Percentiles rank a stretch among this genome's conserved stretches.
These are phyloP conservation scores for Sturmia bella DNA, from an alignment of 2,888 invertebrate species.

Conservation along the genomic window DNA sequence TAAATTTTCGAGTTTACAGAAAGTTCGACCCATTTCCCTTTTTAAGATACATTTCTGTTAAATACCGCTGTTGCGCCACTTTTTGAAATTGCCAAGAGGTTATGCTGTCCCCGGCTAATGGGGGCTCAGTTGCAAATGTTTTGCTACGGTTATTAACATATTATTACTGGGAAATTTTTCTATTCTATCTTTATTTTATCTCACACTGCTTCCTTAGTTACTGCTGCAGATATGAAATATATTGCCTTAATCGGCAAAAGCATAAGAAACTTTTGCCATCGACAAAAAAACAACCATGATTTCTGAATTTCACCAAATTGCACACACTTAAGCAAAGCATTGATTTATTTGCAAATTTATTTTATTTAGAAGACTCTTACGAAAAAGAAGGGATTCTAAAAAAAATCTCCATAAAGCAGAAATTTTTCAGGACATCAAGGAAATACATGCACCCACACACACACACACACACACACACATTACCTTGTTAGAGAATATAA, in stretches of 20 bases:
- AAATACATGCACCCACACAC: conserved; percentile 9
- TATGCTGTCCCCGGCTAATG: too few relatives aligned
- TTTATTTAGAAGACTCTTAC: conserved; percentile 32
- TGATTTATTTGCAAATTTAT: conserved; percentile 70
- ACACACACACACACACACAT: too few relatives aligned
- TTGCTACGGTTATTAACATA: too few relatives aligned
- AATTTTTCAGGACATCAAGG: neutral
- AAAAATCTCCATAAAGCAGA: neutral
- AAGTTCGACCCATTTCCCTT: too few relatives aligned
- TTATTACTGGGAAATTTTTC: too few relatives aligned
- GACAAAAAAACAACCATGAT: conserved; percentile 29
- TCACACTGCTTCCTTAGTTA: neutral
- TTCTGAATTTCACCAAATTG: conserved; percentile 54
- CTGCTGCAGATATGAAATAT: neutral
- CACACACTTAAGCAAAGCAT: conserved; percentile 63
- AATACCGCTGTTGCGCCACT: too few relatives aligned
- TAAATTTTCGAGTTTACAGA: neutral
- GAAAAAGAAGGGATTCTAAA: neutral
- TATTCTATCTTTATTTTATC: neutral
- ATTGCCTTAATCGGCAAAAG: conserved; percentile 49
- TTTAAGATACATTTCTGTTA: too few relatives aligned
- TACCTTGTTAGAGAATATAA: neutral
- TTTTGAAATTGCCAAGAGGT: too few relatives aligned
- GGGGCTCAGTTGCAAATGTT: too few relatives aligned
- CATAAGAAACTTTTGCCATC: conserved; percentile 23